phyloP scores from a whole-genome alignment of 2,113 vertebrate genomes.

The Sphaerodactylus townsendi region DNA sequence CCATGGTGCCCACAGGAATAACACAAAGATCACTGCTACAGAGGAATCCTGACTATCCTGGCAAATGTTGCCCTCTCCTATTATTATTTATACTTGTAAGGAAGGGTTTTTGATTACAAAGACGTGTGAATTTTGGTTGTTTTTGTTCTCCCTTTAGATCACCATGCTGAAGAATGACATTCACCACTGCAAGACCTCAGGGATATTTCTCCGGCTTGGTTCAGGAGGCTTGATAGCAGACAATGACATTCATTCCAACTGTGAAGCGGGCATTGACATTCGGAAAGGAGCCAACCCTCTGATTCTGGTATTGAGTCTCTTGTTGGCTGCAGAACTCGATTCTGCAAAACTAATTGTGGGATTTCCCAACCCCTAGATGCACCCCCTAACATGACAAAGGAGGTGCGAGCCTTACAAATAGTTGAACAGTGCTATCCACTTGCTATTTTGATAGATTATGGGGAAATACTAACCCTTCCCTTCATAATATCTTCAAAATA shows the following conservation, averaged over 20 bases:
- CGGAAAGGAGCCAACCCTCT: conserved; percentile 84
- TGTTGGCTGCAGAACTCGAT: background rate
- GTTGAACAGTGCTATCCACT: no score
- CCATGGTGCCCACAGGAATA: no score
- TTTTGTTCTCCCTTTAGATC: conserved; percentile 69
- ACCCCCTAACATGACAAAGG: no score
- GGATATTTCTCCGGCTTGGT: conserved; percentile 85
- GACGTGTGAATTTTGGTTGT: fast-evolving
- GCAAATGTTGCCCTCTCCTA: background rate
- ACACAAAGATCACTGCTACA: no score
- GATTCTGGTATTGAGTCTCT: conserved; percentile 77
- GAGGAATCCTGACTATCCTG: background rate
- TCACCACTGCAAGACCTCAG: conserved; percentile 83
- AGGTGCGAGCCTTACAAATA: background rate
- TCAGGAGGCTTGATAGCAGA: conserved; percentile 85
- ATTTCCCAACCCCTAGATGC: no score
- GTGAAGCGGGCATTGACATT: conserved; percentile 85
- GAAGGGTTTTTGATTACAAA: background rate
- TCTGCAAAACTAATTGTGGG: background rate
- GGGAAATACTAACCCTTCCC: no score
- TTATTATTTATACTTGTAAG: background rate
- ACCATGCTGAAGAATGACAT: conserved; percentile 87
- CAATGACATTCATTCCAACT: conserved; percentile 87
- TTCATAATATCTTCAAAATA: no score
- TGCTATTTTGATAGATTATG: no score